Evolutionary conservation across 1,140 invertebrate genomes (phyloP).

Genomic region (Eueides isabella): DNA sequence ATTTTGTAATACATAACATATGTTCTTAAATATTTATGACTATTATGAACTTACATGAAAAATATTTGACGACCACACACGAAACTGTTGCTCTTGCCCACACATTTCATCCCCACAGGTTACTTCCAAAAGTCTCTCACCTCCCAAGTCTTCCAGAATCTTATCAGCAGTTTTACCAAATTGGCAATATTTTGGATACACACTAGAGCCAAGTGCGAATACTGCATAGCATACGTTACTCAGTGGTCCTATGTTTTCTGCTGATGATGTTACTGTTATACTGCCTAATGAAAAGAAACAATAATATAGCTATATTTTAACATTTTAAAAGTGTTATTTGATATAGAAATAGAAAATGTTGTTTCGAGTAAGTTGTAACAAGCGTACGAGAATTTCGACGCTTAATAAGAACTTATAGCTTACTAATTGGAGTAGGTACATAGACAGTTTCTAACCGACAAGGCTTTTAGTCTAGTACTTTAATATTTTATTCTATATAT

Average conservation of each 20-base stretch:
- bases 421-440: no score
- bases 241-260: conserved; percentile 92
- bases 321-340: no score
- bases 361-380: no score
- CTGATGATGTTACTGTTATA: conserved; percentile 86
- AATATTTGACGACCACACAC: conserved; percentile 94
- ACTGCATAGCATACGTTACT: conserved; percentile 97
- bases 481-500: no score
- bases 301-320: not conserved
- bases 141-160: conserved; percentile 93
- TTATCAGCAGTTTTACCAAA: conserved; percentile 97
- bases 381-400: no score
- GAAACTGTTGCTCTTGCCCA: conserved; percentile 96
- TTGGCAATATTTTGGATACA: conserved; percentile 98
- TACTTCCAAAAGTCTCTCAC: conserved; percentile 91
- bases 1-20: no score
- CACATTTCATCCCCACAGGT: conserved; percentile 96
- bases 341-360: no score
- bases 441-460: no score
- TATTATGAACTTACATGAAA: conserved; percentile 93
- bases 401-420: no score
- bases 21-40: no score
- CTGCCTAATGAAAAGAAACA: conserved; percentile 59
- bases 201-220: conserved; percentile 96
- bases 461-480: no score